A percentile compares a stretch with the other conserved stretches of the same genome.
These are phyloP conservation scores for Marmota monax DNA, from an alignment of 2,113 vertebrate species.

Conservation along the genomic window DNA sequence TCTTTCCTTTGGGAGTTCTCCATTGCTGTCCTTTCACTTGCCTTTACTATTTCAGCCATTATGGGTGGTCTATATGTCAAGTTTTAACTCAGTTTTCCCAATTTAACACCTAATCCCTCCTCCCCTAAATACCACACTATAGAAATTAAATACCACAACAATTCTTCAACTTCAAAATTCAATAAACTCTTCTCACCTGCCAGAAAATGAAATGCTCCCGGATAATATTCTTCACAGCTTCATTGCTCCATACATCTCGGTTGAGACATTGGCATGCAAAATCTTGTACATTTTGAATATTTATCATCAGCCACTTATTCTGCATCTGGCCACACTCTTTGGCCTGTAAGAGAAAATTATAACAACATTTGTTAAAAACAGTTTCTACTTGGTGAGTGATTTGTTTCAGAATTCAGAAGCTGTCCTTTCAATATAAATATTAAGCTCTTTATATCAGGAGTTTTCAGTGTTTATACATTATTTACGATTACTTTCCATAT, in stretches of 20 bases:
- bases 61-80: background rate
- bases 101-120: conserved; percentile 22
- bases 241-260: conserved; percentile 98
- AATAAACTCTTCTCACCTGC: conserved; percentile 91
- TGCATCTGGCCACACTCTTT: conserved; percentile 98
- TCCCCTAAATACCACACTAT: background rate
- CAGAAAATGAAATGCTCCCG: conserved; percentile 99
- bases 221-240: conserved; percentile 97
- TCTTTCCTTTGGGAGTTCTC: background rate
- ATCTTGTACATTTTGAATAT: conserved; percentile 99
- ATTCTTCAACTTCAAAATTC: background rate
- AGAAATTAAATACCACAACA: conserved; percentile 9
- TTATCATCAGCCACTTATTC: conserved; percentile 99
- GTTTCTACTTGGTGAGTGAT: conserved; percentile 58
- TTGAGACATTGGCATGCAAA: conserved; percentile 99
- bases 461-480: conserved; percentile 25
- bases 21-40: background rate
- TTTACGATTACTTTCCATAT: conserved; percentile 11
- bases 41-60: conserved; percentile 2
- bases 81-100: background rate
- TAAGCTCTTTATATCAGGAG: background rate
- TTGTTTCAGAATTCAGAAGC: conserved; percentile 25
- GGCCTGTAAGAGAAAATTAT: conserved; percentile 89
- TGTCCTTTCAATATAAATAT: conserved; percentile 9
- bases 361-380: conserved; percentile 54